Conservation (phyloP, 1,140 invertebrate genomes). For the Solenopsis fugax region DNA sequence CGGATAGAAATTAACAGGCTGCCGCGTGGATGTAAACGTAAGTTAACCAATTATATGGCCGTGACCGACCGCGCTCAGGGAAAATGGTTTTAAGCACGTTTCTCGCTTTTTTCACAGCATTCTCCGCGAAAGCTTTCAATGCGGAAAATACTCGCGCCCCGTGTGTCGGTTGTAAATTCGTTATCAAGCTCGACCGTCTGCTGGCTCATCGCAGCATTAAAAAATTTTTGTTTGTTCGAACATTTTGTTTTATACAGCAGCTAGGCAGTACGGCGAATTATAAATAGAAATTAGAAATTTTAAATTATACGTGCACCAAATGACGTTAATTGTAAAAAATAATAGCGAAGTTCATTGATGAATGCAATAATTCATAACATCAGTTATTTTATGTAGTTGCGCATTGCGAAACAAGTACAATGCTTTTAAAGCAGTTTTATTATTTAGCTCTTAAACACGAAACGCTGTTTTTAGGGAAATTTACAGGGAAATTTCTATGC, state of each 20-base stretch:
- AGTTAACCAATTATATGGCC: conserved; percentile 55
- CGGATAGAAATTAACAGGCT: conserved; percentile 49
- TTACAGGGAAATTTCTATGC: not conserved
- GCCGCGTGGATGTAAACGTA: conserved; percentile 30
- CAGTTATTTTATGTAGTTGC: not conserved
- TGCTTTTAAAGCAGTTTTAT: conserved; percentile 18
- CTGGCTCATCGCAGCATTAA: not conserved
- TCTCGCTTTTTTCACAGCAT: conserved; percentile 26
- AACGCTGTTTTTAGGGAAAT: not conserved
- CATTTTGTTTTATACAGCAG: not conserved
- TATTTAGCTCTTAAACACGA: conserved; percentile 1
- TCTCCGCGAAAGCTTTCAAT: not conserved
- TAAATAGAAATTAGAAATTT: conserved; percentile 1
- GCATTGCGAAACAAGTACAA: not conserved
- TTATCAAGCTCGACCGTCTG: not conserved
- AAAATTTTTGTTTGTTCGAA: not conserved
- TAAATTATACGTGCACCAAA: not conserved
- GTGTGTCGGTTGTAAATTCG: conserved; percentile 8
- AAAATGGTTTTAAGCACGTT: conserved; percentile 61
- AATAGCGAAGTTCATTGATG: not conserved
- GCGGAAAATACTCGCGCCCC: not conserved
- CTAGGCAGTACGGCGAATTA: not conserved
- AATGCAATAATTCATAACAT: conserved; percentile 16
- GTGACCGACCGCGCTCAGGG: conserved; percentile 35
- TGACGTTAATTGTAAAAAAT: not conserved